These are phyloP conservation scores for Melipona bicolor DNA, from an alignment of 2,888 invertebrate species.

Conservation along the genomic window DNA sequence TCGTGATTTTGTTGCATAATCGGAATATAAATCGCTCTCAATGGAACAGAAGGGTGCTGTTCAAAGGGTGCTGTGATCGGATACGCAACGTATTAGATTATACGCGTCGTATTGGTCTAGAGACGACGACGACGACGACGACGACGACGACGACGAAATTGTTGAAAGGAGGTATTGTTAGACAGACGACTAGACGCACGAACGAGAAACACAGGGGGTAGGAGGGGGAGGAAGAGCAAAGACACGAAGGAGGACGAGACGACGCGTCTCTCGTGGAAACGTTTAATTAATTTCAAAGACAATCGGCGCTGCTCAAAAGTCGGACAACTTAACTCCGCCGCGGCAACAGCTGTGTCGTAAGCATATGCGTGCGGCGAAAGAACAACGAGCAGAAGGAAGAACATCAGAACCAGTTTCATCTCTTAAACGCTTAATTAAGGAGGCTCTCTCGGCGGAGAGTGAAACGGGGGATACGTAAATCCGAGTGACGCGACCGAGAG, in stretches of 20 bases:
- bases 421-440: conserved; percentile 84
- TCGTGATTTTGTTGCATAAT: conserved; percentile 26
- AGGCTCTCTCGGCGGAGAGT: conserved; percentile 68
- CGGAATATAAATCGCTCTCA: conserved; percentile 30
- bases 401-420: conserved; percentile 82
- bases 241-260: background rate
- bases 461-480: conserved; percentile 78
- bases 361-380: conserved; percentile 61
- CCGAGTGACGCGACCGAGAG: conserved; percentile 72
- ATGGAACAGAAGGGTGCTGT: conserved; percentile 11
- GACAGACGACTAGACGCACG: conserved; percentile 28
- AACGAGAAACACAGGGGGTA: background rate
- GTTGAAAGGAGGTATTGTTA: conserved; percentile 36
- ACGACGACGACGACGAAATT: background rate
- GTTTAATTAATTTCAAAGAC: conserved; percentile 67
- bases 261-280: conserved; percentile 38
- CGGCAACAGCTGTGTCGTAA: conserved; percentile 65
- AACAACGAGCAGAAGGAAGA: conserved; percentile 64
- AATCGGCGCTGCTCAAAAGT: conserved; percentile 60
- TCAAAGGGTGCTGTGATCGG: background rate
- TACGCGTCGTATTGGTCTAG: background rate
- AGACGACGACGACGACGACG: background rate
- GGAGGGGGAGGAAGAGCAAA: background rate
- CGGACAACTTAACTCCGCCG: conserved; percentile 51
- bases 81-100: background rate